Conservation (phyloP, 2,113 vertebrate genomes). For the Paedocypris sp. region DNA sequence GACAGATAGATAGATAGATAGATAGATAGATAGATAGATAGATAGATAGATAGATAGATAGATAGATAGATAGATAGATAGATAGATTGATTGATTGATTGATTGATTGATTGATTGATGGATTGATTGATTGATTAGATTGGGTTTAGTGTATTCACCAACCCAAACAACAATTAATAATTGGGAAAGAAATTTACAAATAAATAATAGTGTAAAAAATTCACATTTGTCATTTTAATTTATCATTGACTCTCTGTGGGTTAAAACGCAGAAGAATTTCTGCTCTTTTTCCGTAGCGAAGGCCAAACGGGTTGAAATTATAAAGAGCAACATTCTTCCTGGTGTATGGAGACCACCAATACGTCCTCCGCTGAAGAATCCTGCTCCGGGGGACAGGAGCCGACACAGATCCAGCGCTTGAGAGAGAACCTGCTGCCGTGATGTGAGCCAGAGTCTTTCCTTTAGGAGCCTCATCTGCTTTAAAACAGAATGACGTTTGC, state of each 20-base stretch:
- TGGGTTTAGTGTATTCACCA: too few species aligned
- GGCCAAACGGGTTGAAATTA: conserved; percentile 66
- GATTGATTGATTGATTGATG: too few species aligned
- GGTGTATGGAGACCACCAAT: conserved; percentile 25
- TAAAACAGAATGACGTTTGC: too few species aligned
- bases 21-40: too few species aligned
- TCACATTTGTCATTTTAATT: background rate
- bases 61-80: too few species aligned
- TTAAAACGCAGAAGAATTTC: background rate
- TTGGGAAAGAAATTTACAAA: too few species aligned
- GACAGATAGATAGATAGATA: too few species aligned
- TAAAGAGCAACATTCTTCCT: conserved; percentile 53
- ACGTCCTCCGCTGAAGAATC: background rate
- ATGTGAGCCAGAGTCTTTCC: background rate
- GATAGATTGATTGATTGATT: too few species aligned
- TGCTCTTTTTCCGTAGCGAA: conserved; percentile 59
- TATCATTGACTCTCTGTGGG: background rate
- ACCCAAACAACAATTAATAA: too few species aligned
- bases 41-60: too few species aligned
- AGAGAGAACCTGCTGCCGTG: background rate
- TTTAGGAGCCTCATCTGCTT: conserved; percentile 23
- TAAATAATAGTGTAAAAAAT: too few species aligned
- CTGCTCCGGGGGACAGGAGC: background rate
- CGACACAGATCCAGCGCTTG: background rate
- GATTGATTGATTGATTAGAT: too few species aligned